phyloP scores from a whole-genome alignment of 2,888 invertebrate species.

The Teinopalpus imperialis region DNA sequence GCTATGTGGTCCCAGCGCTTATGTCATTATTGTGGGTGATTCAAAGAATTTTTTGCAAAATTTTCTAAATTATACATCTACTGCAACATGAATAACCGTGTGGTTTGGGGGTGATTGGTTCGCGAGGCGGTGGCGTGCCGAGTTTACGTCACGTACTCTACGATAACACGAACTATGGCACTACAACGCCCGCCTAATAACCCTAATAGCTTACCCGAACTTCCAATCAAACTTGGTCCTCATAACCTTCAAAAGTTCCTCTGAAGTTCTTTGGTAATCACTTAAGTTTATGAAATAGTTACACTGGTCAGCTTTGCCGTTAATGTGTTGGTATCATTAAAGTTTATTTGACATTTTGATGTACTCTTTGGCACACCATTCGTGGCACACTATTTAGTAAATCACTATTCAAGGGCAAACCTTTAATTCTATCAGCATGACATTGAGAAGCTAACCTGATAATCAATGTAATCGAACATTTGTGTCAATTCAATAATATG shows the following conservation, averaged over 20 bases:
- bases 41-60: neutral
- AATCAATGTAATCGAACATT: too few species aligned
- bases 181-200: slow-evolving; percentile 38
- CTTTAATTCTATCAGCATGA: too few species aligned
- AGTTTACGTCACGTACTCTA: slow-evolving; percentile 52
- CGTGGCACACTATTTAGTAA: too few species aligned
- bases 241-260: slow-evolving; percentile 27
- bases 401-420: too few species aligned
- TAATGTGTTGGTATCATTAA: neutral
- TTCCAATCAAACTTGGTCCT: slow-evolving; percentile 36
- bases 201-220: slow-evolving; percentile 30
- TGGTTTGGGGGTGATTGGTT: slow-evolving; percentile 46
- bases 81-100: slow-evolving; percentile 36
- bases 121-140: slow-evolving; percentile 41
- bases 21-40: too few species aligned
- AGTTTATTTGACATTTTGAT: slow-evolving; percentile 13
- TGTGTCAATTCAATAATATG: too few species aligned
- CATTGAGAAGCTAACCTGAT: too few species aligned
- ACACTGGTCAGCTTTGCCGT: neutral
- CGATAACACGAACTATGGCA: slow-evolving; percentile 34
- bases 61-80: slow-evolving; percentile 24
- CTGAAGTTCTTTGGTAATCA: slow-evolving; percentile 6
- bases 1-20: too few species aligned
- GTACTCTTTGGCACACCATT: neutral
- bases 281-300: slow-evolving; percentile 8